Percentiles rank a stretch among this genome's conserved stretches.
Evolutionary conservation across 2,888 invertebrate species (phyloP).

Genomic region (Lochmaea capreae): DNA sequence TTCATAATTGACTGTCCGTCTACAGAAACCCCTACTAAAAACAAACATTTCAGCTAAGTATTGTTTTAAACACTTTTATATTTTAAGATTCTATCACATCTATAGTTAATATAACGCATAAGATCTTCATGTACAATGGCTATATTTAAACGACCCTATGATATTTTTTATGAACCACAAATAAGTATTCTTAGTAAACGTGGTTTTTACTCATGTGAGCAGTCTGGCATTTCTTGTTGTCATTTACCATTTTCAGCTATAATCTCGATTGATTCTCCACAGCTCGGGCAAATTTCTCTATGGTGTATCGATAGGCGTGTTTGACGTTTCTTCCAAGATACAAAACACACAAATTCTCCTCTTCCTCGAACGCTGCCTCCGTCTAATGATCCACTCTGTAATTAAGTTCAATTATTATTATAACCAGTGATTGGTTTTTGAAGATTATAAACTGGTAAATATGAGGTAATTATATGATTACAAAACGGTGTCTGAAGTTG

Average conservation of each 20-base stretch:
- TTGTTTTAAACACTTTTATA: too few relatives aligned
- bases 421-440: background rate
- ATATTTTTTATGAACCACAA: too few relatives aligned
- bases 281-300: conserved; percentile 56
- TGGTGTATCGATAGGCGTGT: conserved; percentile 40
- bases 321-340: conserved; percentile 58
- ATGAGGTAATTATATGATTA: too few relatives aligned
- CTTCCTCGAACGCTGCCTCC: conserved; percentile 45
- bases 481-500: too few relatives aligned
- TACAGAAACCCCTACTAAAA: too few relatives aligned
- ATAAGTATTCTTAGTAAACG: background rate
- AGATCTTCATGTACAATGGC: too few relatives aligned
- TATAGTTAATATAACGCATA: too few relatives aligned
- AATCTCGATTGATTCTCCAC: conserved; percentile 57
- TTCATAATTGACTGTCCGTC: too few relatives aligned
- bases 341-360: conserved; percentile 56
- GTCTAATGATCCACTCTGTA: conserved; percentile 47
- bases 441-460: background rate
- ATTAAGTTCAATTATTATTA: conserved; percentile 30
- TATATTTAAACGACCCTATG: too few relatives aligned
- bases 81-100: too few relatives aligned
- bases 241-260: conserved; percentile 41
- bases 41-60: too few relatives aligned
- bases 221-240: conserved; percentile 37
- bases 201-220: conserved; percentile 19